Conservation (phyloP, 2,797 vertebrate genomes). For the Leptoclinus maculatus region DNA sequence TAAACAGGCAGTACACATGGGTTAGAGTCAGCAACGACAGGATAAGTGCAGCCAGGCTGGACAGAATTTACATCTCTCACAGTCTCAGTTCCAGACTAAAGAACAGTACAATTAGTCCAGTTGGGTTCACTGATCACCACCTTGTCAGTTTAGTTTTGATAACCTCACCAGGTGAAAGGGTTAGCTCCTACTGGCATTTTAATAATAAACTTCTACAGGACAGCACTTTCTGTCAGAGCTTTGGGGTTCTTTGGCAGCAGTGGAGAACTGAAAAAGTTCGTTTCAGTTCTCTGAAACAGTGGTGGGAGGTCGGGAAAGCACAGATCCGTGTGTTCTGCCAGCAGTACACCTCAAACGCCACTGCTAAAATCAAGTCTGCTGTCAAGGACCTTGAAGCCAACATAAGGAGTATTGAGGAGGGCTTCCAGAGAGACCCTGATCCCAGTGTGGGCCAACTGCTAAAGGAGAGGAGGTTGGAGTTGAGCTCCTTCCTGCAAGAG, state of each 20-base stretch:
- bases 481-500: neutral
- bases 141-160: neutral
- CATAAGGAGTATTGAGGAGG: neutral
- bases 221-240: neutral
- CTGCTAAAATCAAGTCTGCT: neutral
- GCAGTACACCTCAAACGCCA: neutral
- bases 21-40: neutral
- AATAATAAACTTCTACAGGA: neutral
- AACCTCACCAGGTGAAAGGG: neutral
- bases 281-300: too few species aligned
- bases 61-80: neutral
- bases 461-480: neutral
- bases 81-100: neutral
- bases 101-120: neutral
- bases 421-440: neutral
- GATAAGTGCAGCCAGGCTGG: neutral
- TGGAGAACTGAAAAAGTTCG: too few species aligned
- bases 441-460: neutral
- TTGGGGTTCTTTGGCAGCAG: neutral
- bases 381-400: neutral
- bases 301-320: neutral
- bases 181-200: neutral
- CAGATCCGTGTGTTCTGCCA: neutral
- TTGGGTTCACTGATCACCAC: neutral
- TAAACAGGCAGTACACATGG: neutral